Base-by-base conservation (phyloP, 2,797 vertebrate genomes). In the Chelidonichthys spinosus region DNA sequence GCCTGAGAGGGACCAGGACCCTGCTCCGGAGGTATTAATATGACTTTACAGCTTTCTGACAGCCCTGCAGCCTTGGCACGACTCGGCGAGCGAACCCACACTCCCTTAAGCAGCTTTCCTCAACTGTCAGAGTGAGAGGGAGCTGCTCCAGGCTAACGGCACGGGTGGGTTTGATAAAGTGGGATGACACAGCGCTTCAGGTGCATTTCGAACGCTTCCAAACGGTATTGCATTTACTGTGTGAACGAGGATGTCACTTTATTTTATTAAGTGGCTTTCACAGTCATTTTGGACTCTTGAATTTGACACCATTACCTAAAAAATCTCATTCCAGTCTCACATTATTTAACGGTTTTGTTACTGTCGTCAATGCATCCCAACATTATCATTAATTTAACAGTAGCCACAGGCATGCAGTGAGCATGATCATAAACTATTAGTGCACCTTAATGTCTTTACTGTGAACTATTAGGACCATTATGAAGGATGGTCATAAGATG, bases 81-180 rank as follows among this genome's bases (percentile, higher is more conserved):
- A 84, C 85, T 87, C 82, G 73, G 74, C 63, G 1, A 84, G 68
- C 4, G 59, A 84, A 69, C 69, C 74, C 72, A 54, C 7, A 2
- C 67, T 78, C 74, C 84, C 81, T 84, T 85, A 90, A 90, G 90
- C 87, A 81, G 90, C 90, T 92, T 92, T 92, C 79, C 60, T 60
- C 68, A 78, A 81, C 85, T 80, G 85, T 82, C 87, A 86, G 78
- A 68, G 82, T 36, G 55, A 8, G 65, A 79, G 69, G 4, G 78
- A n/a, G 32, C 55, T 10, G 74, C 81, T 80, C 25, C n/a, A 2
- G 79, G 82, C 74, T 60, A 83, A 83, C 74, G 53, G 71, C 56
- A 72, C 50, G 74, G 72, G 50, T 36, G 62, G 60, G 53, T 69
- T 37, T 63, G 85, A 90, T 84, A 74, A 86, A 87, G 73, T 35